Base-by-base conservation (phyloP, 2,797 vertebrate species). In the Lacerta viridis region DNA sequence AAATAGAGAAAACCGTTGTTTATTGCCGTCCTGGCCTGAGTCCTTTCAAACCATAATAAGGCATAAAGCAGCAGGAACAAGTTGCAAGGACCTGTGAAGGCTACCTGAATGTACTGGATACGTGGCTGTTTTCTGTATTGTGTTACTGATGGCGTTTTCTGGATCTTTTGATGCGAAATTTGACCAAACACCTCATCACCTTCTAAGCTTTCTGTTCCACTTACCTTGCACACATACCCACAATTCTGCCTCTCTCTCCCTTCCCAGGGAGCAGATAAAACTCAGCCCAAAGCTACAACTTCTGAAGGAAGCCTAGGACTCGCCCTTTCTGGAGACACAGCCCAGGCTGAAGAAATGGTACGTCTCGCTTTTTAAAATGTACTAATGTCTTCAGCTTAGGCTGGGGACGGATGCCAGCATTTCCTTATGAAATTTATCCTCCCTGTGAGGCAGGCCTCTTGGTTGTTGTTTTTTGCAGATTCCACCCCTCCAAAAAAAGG, bases 221-320 rank as follows among this genome's bases (percentile, higher is more conserved):
- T 11, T 36, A 13, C 18, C 2, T 8, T 10, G 72, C 68, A 29
- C 25, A 3, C 27, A 83, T 86, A 59, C 80, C 69, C 23, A 87
- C 50, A 72, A 71, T 85, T 6, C n/a, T 23, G 10, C 18, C 59
- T 39, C 41, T 88, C 3, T 64, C 27, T n/a, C 3, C n/a, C 15
- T 72, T 8, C 46, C 43, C n/a, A 90, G 89, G 89, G 86, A 6
- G 41, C 89, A n/a, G 78, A 88, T 77, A 90, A 85, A 76, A 69
- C 61, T 15, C 86, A 81, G 15, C 83, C 11, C 10, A 36, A n/a
- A 41, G 29, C 39, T 7, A 9, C 36, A 8, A 85, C 78, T 1
- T 64, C 89, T 10, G 86, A 88, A 39, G 89, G 25, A 17, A 81
- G 17, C 1, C 29, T 43, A 1, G 66, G 46, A 36, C 61, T 83